Evolutionary conservation across 2,888 invertebrate genomes (phyloP).

Genomic region (Thecocarcelia acutangulata): DNA sequence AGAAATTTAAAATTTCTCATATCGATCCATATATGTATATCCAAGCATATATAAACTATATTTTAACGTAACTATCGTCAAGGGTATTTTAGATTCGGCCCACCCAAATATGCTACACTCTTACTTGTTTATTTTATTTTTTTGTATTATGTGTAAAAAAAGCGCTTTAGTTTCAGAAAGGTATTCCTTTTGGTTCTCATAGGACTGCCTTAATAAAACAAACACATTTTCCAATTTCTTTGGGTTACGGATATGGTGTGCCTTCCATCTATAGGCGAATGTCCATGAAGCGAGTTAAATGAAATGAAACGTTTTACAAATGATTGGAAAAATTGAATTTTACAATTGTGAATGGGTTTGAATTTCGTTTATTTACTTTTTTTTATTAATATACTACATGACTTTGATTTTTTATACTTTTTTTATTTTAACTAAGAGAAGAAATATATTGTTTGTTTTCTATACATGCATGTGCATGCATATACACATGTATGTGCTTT

Average conservation of each 20-base stretch:
- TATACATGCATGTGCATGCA: background rate
- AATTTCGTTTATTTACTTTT: conserved; percentile 14
- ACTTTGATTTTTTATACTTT: background rate
- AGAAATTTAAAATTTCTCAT: too few relatives aligned
- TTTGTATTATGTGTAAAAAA: too few relatives aligned
- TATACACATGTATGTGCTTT: background rate
- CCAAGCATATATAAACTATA: too few relatives aligned
- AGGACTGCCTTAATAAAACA: too few relatives aligned
- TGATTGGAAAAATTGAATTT: conserved; percentile 65
- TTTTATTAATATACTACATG: conserved; percentile 32
- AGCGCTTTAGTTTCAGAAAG: too few relatives aligned
- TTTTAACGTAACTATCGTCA: too few relatives aligned
- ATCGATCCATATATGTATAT: too few relatives aligned
- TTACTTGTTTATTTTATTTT: too few relatives aligned
- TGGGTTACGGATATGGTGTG: conserved; percentile 7
- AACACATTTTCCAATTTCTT: background rate
- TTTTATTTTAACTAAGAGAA: background rate
- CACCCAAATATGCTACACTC: too few relatives aligned
- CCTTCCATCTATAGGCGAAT: background rate
- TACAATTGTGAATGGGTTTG: conserved; percentile 50
- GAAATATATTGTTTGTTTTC: too few relatives aligned
- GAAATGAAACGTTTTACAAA: conserved; percentile 67
- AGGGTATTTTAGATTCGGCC: too few relatives aligned
- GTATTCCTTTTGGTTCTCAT: too few relatives aligned
- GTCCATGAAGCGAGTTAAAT: conserved; percentile 43